These are phyloP conservation scores for Papilio demoleus DNA, from an alignment of 2,888 invertebrate genomes.

Conservation along the genomic window DNA sequence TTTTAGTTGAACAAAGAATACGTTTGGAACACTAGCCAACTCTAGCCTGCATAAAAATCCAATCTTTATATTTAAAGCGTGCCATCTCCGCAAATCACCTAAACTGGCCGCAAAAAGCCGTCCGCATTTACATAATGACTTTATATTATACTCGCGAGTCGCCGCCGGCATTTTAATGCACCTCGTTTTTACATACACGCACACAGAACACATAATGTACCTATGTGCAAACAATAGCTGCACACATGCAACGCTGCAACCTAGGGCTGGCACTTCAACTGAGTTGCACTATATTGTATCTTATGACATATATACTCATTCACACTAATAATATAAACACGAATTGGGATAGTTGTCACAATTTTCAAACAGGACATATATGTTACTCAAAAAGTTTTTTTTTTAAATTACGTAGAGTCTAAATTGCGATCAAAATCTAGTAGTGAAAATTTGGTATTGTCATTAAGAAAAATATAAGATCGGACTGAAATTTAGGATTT, in stretches of 20 bases:
- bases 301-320: too few relatives aligned
- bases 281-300: background rate
- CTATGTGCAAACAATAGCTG: slow-evolving; percentile 37
- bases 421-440: too few relatives aligned
- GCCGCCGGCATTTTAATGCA: slow-evolving; percentile 75
- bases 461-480: too few relatives aligned
- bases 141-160: slow-evolving; percentile 74
- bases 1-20: background rate
- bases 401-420: too few relatives aligned
- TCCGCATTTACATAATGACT: slow-evolving; percentile 79
- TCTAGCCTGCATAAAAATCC: slow-evolving; percentile 44
- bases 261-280: slow-evolving; percentile 29
- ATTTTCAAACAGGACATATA: too few relatives aligned
- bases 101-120: slow-evolving; percentile 71
- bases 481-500: too few relatives aligned
- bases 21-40: slow-evolving; percentile 1
- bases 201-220: slow-evolving; percentile 50
- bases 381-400: too few relatives aligned
- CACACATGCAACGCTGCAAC: slow-evolving; percentile 27
- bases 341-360: too few relatives aligned
- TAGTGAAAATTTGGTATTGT: too few relatives aligned
- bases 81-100: slow-evolving; percentile 66
- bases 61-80: slow-evolving; percentile 50
- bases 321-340: too few relatives aligned
- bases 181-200: slow-evolving; percentile 53